phyloP scores from a whole-genome alignment of 2,888 invertebrate genomes.

The Drosophila eohydei region DNA sequence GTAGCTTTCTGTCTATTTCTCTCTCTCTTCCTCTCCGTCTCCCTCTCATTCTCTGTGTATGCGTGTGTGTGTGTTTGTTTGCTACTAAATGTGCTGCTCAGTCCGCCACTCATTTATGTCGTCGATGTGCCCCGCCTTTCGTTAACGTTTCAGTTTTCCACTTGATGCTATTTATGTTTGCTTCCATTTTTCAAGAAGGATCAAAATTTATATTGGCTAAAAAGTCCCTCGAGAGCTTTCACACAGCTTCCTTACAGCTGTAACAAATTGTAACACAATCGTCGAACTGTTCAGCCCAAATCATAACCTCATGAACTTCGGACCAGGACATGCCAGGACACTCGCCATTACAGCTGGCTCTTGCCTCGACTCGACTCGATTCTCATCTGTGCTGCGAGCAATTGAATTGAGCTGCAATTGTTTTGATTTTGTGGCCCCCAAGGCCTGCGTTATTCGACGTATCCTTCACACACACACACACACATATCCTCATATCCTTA shows the following conservation, averaged over 20 bases:
- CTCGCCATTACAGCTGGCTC: conserved; percentile 5
- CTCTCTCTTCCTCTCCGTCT: conserved; percentile 17
- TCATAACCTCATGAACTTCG: conserved; percentile 77
- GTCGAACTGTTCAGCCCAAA: conserved; percentile 75
- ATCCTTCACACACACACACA: conserved; percentile 29
- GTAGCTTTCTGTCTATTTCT: conserved; percentile 45
- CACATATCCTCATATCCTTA: conserved; percentile 26
- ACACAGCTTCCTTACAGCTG: conserved; percentile 76
- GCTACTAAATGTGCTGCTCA: conserved; percentile 78
- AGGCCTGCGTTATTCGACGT: conserved; percentile 55
- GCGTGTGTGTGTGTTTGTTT: conserved; percentile 67
- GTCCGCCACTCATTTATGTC: conserved; percentile 77
- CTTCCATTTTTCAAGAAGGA: conserved; percentile 83
- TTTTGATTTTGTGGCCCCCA: conserved; percentile 73
- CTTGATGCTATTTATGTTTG: conserved; percentile 82
- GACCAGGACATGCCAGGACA: conserved; percentile 13
- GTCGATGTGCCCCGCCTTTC: conserved; percentile 64
- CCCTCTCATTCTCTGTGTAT: conserved; percentile 10
- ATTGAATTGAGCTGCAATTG: conserved; percentile 78
- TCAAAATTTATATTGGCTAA: conserved; percentile 84
- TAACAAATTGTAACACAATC: conserved; percentile 84
- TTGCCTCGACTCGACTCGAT: conserved; percentile 10
- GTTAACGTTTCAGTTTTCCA: conserved; percentile 79
- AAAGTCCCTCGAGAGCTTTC: conserved; percentile 84
- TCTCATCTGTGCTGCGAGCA: conserved; percentile 43